Conservation (phyloP, 1,140 invertebrate species). For the Andrena cerasifolii region DNA sequence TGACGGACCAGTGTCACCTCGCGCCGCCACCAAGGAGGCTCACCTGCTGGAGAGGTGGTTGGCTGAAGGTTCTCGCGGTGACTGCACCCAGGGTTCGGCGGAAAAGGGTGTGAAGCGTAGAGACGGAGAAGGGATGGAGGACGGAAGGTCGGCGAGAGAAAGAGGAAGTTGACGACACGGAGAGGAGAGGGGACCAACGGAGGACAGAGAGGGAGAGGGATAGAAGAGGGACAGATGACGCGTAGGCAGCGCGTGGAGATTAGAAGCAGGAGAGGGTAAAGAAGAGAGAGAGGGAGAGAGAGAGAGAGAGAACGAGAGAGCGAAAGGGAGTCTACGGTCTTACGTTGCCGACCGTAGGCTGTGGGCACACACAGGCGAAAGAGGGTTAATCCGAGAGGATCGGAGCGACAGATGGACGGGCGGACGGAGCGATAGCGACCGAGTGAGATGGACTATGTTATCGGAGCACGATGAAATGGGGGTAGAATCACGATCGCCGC, state of each 20-base stretch:
- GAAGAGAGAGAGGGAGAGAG: constrained; percentile 31
- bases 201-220: constrained; percentile 12
- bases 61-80: constrained; percentile 70
- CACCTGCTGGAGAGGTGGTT: constrained; percentile 68
- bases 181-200: constrained; percentile 32
- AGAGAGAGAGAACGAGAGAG: constrained; percentile 34
- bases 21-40: constrained; percentile 47
- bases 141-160: constrained; percentile 53
- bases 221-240: no score
- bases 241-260: constrained; percentile 6
- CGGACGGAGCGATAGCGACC: constrained; percentile 39
- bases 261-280: constrained; percentile 23
- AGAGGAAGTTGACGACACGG: constrained; percentile 28
- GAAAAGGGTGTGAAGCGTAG: constrained; percentile 68
- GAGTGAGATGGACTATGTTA: constrained; percentile 68
- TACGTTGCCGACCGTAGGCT: not conserved
- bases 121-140: constrained; percentile 63
- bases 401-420: constrained; percentile 37
- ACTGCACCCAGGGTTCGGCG: constrained; percentile 68
- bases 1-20: constrained; percentile 21
- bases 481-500: constrained; percentile 91
- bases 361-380: not conserved
- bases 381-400: constrained; percentile 49
- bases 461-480: constrained; percentile 84
- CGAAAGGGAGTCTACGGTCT: constrained; percentile 36